Evolutionary conservation across 1,140 invertebrate genomes (phyloP).

Genomic region (Glomeris maerens): DNA sequence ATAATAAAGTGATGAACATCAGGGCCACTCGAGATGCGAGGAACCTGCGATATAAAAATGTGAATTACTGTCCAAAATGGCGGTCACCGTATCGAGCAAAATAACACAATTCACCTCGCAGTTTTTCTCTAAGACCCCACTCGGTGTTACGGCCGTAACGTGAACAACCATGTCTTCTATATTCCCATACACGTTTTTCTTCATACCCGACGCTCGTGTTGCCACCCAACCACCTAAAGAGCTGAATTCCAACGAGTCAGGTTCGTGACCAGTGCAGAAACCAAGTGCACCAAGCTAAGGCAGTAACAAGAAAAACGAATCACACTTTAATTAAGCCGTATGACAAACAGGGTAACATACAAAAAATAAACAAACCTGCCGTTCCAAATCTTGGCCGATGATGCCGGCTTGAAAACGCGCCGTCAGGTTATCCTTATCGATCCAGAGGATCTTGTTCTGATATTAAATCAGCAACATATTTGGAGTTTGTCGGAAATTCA

Average conservation of each 20-base stretch:
- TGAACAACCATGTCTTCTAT: conserved; percentile 90
- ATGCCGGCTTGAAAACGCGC: conserved; percentile 77
- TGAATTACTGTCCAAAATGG: conserved; percentile 6
- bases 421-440: conserved; percentile 76
- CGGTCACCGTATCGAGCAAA: neutral
- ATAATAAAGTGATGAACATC: conserved; percentile 93
- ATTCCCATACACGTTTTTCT: conserved; percentile 96
- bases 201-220: conserved; percentile 96
- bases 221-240: conserved; percentile 95
- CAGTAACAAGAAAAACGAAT: neutral
- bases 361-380: conserved; percentile 40
- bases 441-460: conserved; percentile 74
- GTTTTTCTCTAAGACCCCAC: conserved; percentile 67
- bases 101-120: conserved; percentile 43
- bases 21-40: conserved; percentile 79
- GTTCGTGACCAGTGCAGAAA: conserved; percentile 81
- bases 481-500: neutral
- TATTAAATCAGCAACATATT: conserved; percentile 3
- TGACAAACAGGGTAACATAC: neutral
- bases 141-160: conserved; percentile 71
- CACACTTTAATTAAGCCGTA: neutral
- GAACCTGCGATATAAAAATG: conserved; percentile 31
- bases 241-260: conserved; percentile 96
- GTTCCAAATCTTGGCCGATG: conserved; percentile 83
- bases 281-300: conserved; percentile 35